Evolutionary conservation across 2,113 vertebrate genomes (phyloP).

Genomic region (Cochlearius cochlearius): DNA sequence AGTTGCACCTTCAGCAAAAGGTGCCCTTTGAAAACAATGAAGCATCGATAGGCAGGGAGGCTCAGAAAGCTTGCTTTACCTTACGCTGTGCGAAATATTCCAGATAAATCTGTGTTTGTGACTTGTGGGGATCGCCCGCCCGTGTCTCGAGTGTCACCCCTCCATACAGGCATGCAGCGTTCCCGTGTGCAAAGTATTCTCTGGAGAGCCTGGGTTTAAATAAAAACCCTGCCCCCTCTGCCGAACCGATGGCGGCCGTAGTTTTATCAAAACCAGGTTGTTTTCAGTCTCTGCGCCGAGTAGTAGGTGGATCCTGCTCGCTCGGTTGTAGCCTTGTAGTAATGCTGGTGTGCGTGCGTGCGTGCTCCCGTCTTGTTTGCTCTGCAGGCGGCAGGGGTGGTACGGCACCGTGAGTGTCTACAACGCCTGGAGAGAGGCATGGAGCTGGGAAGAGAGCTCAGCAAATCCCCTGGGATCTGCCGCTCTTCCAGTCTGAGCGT

Average conservation of each 20-base stretch:
- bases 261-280: not conserved
- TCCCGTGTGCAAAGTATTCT: not conserved
- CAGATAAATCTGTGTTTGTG: not conserved
- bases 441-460: not conserved
- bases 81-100: not conserved
- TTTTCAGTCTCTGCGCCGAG: not conserved
- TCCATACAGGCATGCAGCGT: not conserved
- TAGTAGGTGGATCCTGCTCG: slow-evolving; percentile 1
- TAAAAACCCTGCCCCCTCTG: not conserved
- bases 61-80: not conserved
- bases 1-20: not conserved
- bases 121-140: not conserved
- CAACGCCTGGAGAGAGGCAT: not conserved
- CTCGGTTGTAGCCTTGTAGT: slow-evolving; percentile 30
- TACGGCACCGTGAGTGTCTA: rapidly evolving
- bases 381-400: not conserved
- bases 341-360: not conserved
- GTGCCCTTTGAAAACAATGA: not conserved
- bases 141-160: not conserved
- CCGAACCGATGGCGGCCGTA: not conserved
- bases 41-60: not conserved
- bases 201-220: not conserved
- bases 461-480: not conserved
- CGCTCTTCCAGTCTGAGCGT: not conserved
- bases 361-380: not conserved